A percentile compares a stretch with the other conserved stretches of the same genome.
phyloP scores from a whole-genome alignment of 2,113 vertebrate genomes.

The Numida meleagris region DNA sequence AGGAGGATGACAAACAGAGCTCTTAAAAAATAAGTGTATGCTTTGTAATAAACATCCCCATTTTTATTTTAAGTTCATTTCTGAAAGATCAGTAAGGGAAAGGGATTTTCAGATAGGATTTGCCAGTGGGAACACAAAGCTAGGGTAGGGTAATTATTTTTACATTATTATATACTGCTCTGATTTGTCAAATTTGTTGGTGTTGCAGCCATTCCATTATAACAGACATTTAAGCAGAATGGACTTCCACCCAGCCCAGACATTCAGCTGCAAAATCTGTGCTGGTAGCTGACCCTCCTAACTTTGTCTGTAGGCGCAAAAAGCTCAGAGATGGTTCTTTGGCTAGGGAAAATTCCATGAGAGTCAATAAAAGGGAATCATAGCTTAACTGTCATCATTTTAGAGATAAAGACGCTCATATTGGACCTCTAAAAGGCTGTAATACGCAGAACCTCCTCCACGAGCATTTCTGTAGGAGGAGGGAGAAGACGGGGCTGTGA shows the following conservation, averaged over 20 bases:
- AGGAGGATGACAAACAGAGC: neutral
- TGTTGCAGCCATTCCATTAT: neutral
- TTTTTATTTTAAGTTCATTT: neutral
- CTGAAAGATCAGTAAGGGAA: neutral
- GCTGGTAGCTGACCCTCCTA: neutral
- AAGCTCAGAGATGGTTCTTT: neutral
- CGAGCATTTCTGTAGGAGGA: neutral
- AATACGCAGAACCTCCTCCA: neutral
- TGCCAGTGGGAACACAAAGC: neutral
- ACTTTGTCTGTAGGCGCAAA: neutral
- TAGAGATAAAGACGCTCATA: neutral
- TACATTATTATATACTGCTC: neutral
- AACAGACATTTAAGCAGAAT: neutral
- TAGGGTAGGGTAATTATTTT: neutral
- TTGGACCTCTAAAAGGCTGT: neutral
- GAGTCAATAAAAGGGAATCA: neutral
- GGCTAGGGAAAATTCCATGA: neutral
- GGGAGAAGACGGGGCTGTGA: fast-evolving
- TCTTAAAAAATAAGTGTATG: neutral
- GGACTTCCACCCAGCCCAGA: neutral
- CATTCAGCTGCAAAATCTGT: neutral
- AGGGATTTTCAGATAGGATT: neutral
- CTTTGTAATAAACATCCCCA: neutral
- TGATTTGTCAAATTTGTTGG: neutral
- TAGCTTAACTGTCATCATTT: neutral